A percentile compares a stretch with the other conserved stretches of the same genome.
phyloP scores from a whole-genome alignment of 2,797 vertebrate genomes.

The Borostomias antarcticus region DNA sequence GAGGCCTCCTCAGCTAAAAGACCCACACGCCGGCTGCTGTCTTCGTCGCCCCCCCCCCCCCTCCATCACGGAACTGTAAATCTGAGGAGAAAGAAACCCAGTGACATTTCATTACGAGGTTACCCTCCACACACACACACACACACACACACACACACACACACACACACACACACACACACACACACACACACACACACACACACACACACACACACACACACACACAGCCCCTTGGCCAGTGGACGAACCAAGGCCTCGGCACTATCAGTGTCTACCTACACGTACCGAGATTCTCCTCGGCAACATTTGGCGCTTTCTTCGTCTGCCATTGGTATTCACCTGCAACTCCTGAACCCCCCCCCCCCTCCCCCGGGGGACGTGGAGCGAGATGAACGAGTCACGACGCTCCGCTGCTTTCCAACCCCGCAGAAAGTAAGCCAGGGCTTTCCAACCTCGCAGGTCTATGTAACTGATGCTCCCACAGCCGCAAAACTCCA shows the following conservation, averaged over 20 bases:
- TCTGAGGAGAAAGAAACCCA: slow-evolving; percentile 17
- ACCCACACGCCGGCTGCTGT: not conserved
- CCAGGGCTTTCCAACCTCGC: not conserved
- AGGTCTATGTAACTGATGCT: not conserved
- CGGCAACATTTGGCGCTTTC: too few relatives aligned
- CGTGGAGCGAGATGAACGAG: too few relatives aligned
- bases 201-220: not conserved
- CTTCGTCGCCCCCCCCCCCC: slow-evolving; percentile 9
- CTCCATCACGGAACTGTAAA: slow-evolving; percentile 6
- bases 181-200: not conserved
- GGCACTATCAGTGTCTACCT: too few relatives aligned
- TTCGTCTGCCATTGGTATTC: too few relatives aligned
- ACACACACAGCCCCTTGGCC: not conserved
- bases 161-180: too few relatives aligned
- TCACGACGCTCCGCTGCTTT: too few relatives aligned
- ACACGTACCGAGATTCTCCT: too few relatives aligned
- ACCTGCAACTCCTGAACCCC: too few relatives aligned
- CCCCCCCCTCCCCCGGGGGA: too few relatives aligned
- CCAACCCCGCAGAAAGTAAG: not conserved
- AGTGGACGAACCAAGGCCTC: too few relatives aligned
- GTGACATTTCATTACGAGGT: slow-evolving; percentile 12
- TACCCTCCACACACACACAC: too few relatives aligned
- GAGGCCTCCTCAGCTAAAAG: slow-evolving; percentile 14
- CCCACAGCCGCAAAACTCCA: not conserved
- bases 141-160: too few relatives aligned